A percentile compares a stretch with the other conserved stretches of the same genome.
Evolutionary conservation across 2,113 vertebrate species (phyloP).

Genomic region (Nannobrachium achirus): DNA sequence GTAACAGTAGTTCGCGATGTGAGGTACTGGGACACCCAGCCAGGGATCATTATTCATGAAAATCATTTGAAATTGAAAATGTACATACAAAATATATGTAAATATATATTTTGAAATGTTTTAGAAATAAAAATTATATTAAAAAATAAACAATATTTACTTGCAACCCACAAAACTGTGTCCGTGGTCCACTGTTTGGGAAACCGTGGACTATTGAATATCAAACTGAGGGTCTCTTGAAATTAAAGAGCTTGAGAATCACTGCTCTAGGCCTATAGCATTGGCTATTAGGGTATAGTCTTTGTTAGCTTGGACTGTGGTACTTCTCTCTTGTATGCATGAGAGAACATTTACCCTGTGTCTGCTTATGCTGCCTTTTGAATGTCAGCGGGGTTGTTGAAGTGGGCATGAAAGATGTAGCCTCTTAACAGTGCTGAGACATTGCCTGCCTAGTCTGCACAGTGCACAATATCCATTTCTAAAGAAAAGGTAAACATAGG

Average conservation of each 20-base stretch:
- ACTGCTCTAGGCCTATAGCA: neutral
- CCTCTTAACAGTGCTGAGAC: neutral
- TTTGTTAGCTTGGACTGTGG: neutral
- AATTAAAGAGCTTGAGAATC: neutral
- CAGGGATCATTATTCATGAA: too few relatives aligned
- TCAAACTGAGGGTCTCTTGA: too few relatives aligned
- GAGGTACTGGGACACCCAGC: neutral
- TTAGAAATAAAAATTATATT: too few relatives aligned
- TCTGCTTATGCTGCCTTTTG: neutral
- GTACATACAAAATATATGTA: too few relatives aligned
- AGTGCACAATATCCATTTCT: neutral
- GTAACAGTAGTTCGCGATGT: too few relatives aligned
- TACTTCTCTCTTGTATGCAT: too few relatives aligned
- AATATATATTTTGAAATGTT: too few relatives aligned
- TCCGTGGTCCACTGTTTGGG: too few relatives aligned
- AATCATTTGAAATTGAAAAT: too few relatives aligned
- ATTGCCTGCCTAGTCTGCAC: neutral
- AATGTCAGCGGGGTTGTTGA: neutral
- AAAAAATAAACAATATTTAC: too few relatives aligned
- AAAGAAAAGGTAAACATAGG: conserved; percentile 7
- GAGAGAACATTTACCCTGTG: neutral
- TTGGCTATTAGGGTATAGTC: neutral
- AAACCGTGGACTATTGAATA: too few relatives aligned
- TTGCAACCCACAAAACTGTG: too few relatives aligned
- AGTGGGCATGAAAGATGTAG: neutral